These are phyloP conservation scores for Limonius californicus DNA, from an alignment of 1,140 invertebrate genomes.

Conservation along the genomic window DNA sequence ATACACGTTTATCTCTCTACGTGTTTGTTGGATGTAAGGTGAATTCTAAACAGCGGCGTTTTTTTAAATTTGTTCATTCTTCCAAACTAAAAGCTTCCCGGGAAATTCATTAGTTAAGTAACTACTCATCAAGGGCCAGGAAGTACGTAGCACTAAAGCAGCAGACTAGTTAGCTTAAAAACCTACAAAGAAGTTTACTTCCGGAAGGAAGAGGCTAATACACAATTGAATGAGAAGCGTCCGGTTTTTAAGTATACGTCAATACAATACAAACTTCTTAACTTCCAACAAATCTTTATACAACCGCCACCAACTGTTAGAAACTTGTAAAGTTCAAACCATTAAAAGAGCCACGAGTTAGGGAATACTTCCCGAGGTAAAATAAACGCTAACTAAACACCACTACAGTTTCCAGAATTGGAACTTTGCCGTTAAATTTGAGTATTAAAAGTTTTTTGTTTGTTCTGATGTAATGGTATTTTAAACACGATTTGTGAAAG, in stretches of 20 bases:
- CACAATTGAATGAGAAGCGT: slow-evolving; percentile 1
- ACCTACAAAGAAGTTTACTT: not conserved
- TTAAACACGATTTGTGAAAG: no score
- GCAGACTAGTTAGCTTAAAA: no score
- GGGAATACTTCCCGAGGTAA: slow-evolving; percentile 2
- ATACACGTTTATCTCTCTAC: not conserved
- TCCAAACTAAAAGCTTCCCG: no score
- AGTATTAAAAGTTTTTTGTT: no score
- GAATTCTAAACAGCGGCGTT: no score
- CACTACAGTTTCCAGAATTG: slow-evolving; percentile 3
- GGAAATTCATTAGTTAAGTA: no score
- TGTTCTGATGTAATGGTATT: no score
- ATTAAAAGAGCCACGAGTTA: slow-evolving; percentile 8
- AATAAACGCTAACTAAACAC: slow-evolving; percentile 2
- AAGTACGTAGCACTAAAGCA: no score
- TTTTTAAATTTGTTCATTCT: no score
- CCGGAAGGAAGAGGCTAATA: not conserved
- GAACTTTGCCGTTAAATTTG: not conserved
- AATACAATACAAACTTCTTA: slow-evolving; percentile 6
- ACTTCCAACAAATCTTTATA: slow-evolving; percentile 9
- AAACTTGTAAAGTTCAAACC: slow-evolving; percentile 10
- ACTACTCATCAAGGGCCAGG: no score
- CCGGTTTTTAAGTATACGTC: slow-evolving; percentile 5
- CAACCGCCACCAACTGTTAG: slow-evolving; percentile 9
- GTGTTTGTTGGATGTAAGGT: no score